These are phyloP conservation scores for Nesometra sesokonis DNA, from an alignment of 35 echinoderm and acorn worm genomes.

Conservation along the genomic window DNA sequence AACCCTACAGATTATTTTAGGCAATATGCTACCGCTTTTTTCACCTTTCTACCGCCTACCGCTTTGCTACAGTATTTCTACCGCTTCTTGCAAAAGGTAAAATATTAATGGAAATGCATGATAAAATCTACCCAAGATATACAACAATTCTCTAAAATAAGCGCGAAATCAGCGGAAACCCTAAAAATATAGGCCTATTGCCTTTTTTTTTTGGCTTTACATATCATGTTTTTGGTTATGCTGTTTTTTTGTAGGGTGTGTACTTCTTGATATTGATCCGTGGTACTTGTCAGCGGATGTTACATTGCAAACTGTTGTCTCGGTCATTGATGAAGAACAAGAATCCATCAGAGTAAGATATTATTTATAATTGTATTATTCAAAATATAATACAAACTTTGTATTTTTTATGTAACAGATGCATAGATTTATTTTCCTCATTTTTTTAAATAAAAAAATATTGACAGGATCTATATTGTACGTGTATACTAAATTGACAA, in stretches of 20 bases:
- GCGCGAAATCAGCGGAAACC: too few relatives aligned
- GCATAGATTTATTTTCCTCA: not conserved
- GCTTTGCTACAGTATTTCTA: too few relatives aligned
- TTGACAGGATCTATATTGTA: too few relatives aligned
- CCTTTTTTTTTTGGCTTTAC: not conserved
- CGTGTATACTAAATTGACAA: too few relatives aligned
- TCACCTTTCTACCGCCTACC: too few relatives aligned
- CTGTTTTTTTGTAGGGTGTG: conserved; percentile 20
- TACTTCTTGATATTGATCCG: conserved; percentile 5
- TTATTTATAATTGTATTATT: not conserved
- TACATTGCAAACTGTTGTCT: conserved; percentile 51
- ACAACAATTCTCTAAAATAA: too few relatives aligned
- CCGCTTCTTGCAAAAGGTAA: too few relatives aligned
- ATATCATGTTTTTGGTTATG: not conserved
- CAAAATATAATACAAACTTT: not conserved
- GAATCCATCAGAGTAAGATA: conserved; percentile 44
- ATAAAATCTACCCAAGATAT: too few relatives aligned
- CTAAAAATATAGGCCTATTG: not conserved
- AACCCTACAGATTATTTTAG: too few relatives aligned
- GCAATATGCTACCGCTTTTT: too few relatives aligned
- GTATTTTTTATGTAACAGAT: not conserved
- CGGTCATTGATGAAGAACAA: conserved; percentile 49
- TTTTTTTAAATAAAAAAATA: not conserved
- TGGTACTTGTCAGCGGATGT: conserved; percentile 51
- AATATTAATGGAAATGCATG: too few relatives aligned